Evolutionary conservation across 2,888 invertebrate genomes (phyloP).

Genomic region (Stegophylla sp.): DNA sequence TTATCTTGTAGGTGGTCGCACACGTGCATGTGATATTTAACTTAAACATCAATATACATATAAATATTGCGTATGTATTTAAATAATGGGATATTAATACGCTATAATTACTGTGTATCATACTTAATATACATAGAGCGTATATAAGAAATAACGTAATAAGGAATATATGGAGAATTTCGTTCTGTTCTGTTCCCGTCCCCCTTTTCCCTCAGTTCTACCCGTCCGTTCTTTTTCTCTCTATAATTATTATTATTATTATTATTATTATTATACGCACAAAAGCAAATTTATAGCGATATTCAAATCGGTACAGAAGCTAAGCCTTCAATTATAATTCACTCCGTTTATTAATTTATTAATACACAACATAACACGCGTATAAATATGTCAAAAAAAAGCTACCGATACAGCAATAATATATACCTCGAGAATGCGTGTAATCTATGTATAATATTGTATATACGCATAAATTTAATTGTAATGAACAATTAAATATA

Average conservation of each 20-base stretch:
- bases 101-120: constrained; percentile 4
- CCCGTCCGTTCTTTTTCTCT: not conserved
- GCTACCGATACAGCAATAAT: constrained; percentile 13
- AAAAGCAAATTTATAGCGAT: constrained; percentile 20
- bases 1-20: constrained; percentile 17
- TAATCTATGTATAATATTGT: not conserved
- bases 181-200: not conserved
- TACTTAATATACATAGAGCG: not conserved
- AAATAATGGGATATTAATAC: constrained; percentile 25
- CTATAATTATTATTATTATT: constrained; percentile 37
- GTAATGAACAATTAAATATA: constrained; percentile 27
- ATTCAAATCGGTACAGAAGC: constrained; percentile 15
- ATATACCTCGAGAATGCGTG: constrained; percentile 1
- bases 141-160: constrained; percentile 5
- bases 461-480: not conserved
- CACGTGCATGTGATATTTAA: constrained; percentile 27
- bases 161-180: constrained; percentile 3
- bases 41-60: constrained; percentile 12
- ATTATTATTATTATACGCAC: no score
- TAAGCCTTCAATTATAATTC: constrained; percentile 26
- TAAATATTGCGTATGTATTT: not conserved
- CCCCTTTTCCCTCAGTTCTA: not conserved
- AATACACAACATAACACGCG: not conserved
- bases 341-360: constrained; percentile 25
- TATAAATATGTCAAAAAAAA: constrained; percentile 31